A percentile compares a stretch with the other conserved stretches of the same genome.
phyloP scores from a whole-genome alignment of 2,113 vertebrate genomes.

The Lasiurus cinereus region DNA sequence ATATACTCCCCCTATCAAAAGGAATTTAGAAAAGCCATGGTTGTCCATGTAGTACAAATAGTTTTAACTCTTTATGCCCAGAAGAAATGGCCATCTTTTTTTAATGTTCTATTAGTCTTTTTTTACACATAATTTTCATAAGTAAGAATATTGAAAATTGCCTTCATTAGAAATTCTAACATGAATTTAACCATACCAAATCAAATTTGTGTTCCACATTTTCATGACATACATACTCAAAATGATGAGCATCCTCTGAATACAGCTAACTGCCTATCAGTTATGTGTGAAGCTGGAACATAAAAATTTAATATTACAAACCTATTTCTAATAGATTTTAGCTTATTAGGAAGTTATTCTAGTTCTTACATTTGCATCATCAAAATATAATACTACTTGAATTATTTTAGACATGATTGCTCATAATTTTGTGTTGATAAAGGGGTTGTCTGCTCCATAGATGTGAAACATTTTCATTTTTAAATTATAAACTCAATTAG shows the following conservation, averaged over 20 bases:
- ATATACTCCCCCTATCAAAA: neutral
- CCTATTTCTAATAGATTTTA: conserved; percentile 52
- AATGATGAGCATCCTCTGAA: conserved; percentile 41
- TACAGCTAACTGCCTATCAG: conserved; percentile 1
- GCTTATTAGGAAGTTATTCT: conserved; percentile 45
- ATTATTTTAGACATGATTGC: conserved; percentile 49
- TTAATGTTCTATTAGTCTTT: conserved; percentile 27
- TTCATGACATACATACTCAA: neutral
- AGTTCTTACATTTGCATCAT: conserved; percentile 43
- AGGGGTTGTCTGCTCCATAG: conserved; percentile 3
- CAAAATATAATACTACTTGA: conserved; percentile 25
- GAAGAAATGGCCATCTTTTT: conserved; percentile 19
- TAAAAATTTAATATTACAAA: conserved; percentile 51
- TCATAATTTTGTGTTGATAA: conserved; percentile 54
- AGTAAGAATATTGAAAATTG: neutral
- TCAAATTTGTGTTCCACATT: conserved; percentile 44
- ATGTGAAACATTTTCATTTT: conserved; percentile 67
- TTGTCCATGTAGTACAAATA: neutral
- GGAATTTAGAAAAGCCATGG: conserved; percentile 23
- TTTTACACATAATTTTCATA: conserved; percentile 30
- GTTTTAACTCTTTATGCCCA: neutral
- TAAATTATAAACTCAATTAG: conserved; percentile 60
- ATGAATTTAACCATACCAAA: conserved; percentile 47
- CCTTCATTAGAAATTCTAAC: conserved; percentile 58
- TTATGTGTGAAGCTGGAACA: conserved; percentile 42